phyloP scores from a whole-genome alignment of 2,888 invertebrate genomes.

The Melanostoma mellinum region DNA sequence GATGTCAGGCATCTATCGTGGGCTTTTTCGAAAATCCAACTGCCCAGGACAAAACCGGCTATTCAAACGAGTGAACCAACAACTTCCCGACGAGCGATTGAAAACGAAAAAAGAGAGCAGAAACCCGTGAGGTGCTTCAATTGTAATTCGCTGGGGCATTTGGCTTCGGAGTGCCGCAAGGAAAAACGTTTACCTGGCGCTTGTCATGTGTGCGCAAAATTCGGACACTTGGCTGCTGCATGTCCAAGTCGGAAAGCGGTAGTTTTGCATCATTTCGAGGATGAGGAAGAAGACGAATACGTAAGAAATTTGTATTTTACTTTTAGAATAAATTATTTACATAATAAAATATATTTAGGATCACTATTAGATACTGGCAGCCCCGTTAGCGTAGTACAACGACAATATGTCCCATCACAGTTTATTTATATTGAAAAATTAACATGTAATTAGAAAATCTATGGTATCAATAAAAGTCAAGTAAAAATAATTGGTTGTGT shows the following conservation, averaged over 20 bases:
- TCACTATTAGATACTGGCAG: slow-evolving; percentile 64
- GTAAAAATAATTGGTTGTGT: no score
- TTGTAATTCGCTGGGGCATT: slow-evolving; percentile 41
- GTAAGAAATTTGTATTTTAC: slow-evolving; percentile 64
- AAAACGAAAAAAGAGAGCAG: neutral
- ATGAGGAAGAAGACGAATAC: slow-evolving; percentile 47
- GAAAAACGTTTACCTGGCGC: slow-evolving; percentile 40
- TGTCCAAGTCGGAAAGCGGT: slow-evolving; percentile 47
- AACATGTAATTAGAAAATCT: no score
- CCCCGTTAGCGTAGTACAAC: slow-evolving; percentile 12
- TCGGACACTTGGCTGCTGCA: slow-evolving; percentile 52
- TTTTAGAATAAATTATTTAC: slow-evolving; percentile 42
- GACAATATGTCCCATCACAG: neutral
- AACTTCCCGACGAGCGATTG: neutral
- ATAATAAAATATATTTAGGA: slow-evolving; percentile 52
- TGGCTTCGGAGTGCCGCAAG: slow-evolving; percentile 53
- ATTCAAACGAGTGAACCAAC: neutral
- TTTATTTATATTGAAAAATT: no score
- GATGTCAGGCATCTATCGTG: no score
- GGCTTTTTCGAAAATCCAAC: no score
- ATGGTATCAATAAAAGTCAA: no score
- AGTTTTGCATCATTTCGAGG: slow-evolving; percentile 30
- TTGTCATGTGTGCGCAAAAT: slow-evolving; percentile 53
- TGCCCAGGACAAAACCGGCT: no score
- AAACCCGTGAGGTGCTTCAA: slow-evolving; percentile 51